These are phyloP conservation scores for Chrysolina americana DNA, from an alignment of 2,888 invertebrate species.

Conservation along the genomic window DNA sequence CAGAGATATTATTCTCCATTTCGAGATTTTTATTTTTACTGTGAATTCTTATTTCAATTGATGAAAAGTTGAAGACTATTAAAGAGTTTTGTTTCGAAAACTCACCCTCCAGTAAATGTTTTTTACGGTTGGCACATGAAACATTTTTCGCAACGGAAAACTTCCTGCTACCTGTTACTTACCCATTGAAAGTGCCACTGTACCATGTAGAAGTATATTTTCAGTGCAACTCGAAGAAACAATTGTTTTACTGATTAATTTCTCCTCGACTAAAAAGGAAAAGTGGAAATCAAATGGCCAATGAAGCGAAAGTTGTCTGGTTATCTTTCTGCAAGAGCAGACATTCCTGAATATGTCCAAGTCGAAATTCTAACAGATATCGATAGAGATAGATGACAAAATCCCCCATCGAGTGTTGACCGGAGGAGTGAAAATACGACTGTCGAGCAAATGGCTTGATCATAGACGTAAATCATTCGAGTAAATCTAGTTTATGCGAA, in stretches of 20 bases:
- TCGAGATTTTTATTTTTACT: too few relatives aligned
- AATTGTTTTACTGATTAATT: neutral
- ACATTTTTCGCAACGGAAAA: too few relatives aligned
- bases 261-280: slow-evolving; percentile 63
- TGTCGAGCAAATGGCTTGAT: slow-evolving; percentile 17
- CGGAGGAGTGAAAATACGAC: slow-evolving; percentile 16
- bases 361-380: slow-evolving; percentile 58
- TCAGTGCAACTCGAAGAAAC: too few relatives aligned
- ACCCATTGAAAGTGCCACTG: too few relatives aligned
- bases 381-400: slow-evolving; percentile 56
- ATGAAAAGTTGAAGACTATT: too few relatives aligned
- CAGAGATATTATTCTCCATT: too few relatives aligned
- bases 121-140: too few relatives aligned
- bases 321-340: slow-evolving; percentile 66
- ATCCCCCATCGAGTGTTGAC: slow-evolving; percentile 21
- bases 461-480: slow-evolving; percentile 9
- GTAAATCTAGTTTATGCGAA: slow-evolving; percentile 12
- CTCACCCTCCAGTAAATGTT: too few relatives aligned
- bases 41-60: too few relatives aligned
- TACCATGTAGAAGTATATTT: too few relatives aligned
- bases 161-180: too few relatives aligned
- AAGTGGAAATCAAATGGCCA: slow-evolving; percentile 57
- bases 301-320: slow-evolving; percentile 60
- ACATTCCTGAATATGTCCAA: slow-evolving; percentile 62
- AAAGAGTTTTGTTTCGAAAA: too few relatives aligned